A percentile compares a stretch with the other conserved stretches of the same genome.
These are phyloP conservation scores for Harpagus bidentatus DNA, from an alignment of 2,113 vertebrate genomes.

Conservation along the genomic window DNA sequence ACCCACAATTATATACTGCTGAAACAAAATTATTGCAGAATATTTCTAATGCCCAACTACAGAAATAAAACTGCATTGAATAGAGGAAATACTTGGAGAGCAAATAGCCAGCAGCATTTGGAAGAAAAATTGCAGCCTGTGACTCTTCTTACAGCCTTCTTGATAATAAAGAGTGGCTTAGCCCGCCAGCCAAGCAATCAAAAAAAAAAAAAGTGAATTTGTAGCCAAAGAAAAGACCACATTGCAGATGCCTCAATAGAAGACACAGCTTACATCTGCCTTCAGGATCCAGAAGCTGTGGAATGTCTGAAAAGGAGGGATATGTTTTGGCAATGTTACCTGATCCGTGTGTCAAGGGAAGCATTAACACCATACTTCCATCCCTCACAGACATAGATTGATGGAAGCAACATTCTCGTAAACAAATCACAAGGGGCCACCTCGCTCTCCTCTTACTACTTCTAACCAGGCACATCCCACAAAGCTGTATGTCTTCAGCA, in stretches of 20 bases:
- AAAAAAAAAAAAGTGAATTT: not conserved
- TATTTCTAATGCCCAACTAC: not conserved
- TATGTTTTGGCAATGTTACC: slow-evolving; percentile 2
- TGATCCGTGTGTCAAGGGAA: slow-evolving; percentile 45
- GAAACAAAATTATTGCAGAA: not conserved
- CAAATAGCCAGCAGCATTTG: not conserved
- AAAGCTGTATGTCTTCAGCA: not conserved
- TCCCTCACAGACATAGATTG: not conserved
- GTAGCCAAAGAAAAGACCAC: not conserved
- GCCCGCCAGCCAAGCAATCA: not conserved
- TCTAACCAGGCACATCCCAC: not conserved
- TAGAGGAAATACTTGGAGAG: not conserved
- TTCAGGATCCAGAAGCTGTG: slow-evolving; percentile 42
- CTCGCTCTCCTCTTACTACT: not conserved
- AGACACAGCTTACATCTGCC: slow-evolving; percentile 30
- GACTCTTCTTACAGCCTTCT: not conserved
- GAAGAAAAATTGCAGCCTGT: not conserved
- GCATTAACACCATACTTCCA: not conserved
- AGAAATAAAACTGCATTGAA: not conserved
- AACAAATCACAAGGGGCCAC: not conserved
- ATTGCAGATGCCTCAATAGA: not conserved
- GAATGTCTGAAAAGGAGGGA: not conserved
- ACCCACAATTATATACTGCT: not conserved
- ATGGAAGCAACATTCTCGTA: slow-evolving; percentile 19
- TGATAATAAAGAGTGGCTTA: not conserved